Evolutionary conservation across 2,113 vertebrate species (phyloP).

Genomic region (Perca flavescens): DNA sequence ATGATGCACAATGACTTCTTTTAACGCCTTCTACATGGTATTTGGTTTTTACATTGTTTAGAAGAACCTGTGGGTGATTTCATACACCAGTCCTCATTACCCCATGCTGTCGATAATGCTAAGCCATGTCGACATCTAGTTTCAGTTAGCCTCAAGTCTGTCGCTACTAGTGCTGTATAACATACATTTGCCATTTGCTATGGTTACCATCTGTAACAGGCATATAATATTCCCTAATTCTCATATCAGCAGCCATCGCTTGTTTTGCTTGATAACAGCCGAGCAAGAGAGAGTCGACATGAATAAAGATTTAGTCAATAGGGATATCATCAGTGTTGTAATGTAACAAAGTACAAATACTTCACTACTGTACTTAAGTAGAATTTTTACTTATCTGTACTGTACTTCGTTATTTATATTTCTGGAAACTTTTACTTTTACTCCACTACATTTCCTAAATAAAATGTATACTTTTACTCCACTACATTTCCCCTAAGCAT

Average conservation of each 20-base stretch:
- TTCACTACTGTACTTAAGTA: too few relatives aligned
- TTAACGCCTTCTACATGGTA: neutral
- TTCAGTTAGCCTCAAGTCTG: constrained; percentile 10
- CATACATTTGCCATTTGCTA: constrained; percentile 1
- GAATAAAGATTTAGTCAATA: neutral
- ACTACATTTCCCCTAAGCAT: too few relatives aligned
- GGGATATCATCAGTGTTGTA: neutral
- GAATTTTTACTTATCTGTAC: too few relatives aligned
- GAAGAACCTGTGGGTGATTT: neutral
- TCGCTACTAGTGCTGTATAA: neutral
- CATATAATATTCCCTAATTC: neutral
- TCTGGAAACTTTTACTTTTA: too few relatives aligned
- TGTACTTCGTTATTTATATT: too few relatives aligned
- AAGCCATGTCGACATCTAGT: neutral
- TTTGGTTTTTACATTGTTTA: constrained; percentile 2
- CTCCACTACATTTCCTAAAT: too few relatives aligned
- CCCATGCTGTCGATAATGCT: neutral
- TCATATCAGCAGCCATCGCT: neutral
- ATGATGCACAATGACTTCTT: constrained; percentile 9
- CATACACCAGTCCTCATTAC: neutral
- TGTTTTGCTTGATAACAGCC: neutral
- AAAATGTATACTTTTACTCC: too few relatives aligned
- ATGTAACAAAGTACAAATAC: too few relatives aligned
- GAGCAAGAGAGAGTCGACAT: neutral
- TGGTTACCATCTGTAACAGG: neutral